Evolutionary conservation across 2,888 invertebrate genomes (phyloP).

Genomic region (Eristalis tenax): DNA sequence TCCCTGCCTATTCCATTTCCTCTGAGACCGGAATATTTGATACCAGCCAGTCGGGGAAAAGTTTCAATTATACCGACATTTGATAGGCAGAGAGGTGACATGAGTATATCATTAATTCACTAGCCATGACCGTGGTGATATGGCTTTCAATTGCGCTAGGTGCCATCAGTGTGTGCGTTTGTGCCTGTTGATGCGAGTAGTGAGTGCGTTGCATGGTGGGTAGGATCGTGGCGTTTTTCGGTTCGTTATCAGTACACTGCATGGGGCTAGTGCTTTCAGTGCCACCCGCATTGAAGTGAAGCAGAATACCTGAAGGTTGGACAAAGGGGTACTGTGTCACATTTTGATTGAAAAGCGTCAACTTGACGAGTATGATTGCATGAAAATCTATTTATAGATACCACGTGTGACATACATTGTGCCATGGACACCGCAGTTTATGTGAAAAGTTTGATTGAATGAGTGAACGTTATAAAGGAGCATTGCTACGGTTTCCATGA

Average conservation of each 20-base stretch:
- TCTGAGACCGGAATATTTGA: background rate
- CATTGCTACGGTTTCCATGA: background rate
- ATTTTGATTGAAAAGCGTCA: background rate
- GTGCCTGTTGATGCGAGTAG: background rate
- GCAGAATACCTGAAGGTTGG: background rate
- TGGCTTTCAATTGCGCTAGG: background rate
- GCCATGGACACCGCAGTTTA: background rate
- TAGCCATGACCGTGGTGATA: constrained; percentile 30
- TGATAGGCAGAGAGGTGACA: constrained; percentile 24
- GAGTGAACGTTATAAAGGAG: background rate
- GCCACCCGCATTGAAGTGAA: background rate
- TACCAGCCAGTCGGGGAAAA: background rate
- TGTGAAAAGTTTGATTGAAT: background rate
- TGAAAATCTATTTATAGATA: background rate
- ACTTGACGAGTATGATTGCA: background rate
- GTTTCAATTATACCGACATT: constrained; percentile 34
- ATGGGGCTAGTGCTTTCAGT: background rate
- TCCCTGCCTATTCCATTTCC: background rate
- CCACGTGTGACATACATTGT: background rate
- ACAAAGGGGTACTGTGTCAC: background rate
- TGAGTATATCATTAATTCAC: constrained; percentile 7
- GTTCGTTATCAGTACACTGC: background rate
- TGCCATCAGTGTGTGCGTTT: background rate
- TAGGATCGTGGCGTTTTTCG: background rate
- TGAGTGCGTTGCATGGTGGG: background rate